Conservation (phyloP, 92 coral and sea anemone genomes). For the Isaurus tuberculatus region DNA sequence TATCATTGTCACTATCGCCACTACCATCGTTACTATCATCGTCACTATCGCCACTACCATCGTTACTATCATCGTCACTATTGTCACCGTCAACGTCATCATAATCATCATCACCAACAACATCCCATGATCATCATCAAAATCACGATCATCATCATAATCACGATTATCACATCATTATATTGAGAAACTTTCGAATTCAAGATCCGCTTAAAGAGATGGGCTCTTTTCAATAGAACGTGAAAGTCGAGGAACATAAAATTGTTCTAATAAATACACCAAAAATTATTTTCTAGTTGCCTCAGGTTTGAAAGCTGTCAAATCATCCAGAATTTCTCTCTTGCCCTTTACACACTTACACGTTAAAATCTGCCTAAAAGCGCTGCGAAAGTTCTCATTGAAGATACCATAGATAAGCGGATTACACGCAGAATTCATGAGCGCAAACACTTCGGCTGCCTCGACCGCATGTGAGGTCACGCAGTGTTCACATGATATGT, state of each 20-base stretch:
- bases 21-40: too few relatives aligned
- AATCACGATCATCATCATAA: too few relatives aligned
- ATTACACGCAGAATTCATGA: slow-evolving; percentile 84
- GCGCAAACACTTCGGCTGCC: slow-evolving; percentile 70
- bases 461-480: slow-evolving; percentile 77
- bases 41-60: too few relatives aligned
- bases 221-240: too few relatives aligned
- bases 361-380: slow-evolving; percentile 71
- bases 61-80: too few relatives aligned
- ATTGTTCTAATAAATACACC: background rate
- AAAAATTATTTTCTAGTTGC: slow-evolving; percentile 5
- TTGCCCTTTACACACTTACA: slow-evolving; percentile 61
- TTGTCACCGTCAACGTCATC: too few relatives aligned
- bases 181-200: too few relatives aligned
- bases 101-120: too few relatives aligned
- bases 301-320: slow-evolving; percentile 25
- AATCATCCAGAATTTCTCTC: slow-evolving; percentile 47
- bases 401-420: slow-evolving; percentile 83
- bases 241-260: background rate
- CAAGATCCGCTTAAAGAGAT: too few relatives aligned
- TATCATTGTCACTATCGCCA: too few relatives aligned
- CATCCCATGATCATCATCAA: too few relatives aligned
- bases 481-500: slow-evolving; percentile 79
- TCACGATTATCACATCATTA: too few relatives aligned
- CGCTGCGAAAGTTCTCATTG: slow-evolving; percentile 76